A percentile compares a stretch with the other conserved stretches of the same genome.
Conservation (phyloP, 2,113 vertebrate species). For the Heterochromis multidens region DNA sequence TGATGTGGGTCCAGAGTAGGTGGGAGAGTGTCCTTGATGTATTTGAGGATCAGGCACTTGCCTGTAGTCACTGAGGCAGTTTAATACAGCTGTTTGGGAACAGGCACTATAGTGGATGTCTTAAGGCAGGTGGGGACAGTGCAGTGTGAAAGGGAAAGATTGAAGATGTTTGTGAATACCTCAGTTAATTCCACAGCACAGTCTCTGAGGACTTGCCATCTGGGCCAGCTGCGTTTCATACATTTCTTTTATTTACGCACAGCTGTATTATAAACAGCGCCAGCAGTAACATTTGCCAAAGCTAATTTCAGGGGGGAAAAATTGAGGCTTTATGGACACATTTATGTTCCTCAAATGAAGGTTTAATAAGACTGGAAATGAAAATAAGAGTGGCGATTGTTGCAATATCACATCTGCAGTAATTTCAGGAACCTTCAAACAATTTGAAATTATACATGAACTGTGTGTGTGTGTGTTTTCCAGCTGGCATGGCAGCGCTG, state of each 20-base stretch:
- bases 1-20: neutral
- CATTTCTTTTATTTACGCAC: neutral
- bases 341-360: neutral
- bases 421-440: neutral
- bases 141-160: neutral
- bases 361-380: neutral
- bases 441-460: neutral
- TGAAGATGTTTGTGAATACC: neutral
- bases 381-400: neutral
- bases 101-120: rapidly evolving
- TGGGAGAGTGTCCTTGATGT: neutral
- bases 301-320: too few species aligned
- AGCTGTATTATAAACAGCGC: neutral
- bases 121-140: neutral
- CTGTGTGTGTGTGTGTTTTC: neutral
- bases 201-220: neutral
- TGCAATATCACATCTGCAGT: neutral
- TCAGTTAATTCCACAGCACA: rapidly evolving
- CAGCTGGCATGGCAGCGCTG: constrained; percentile 75
- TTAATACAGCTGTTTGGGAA: neutral
- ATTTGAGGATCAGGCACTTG: neutral
- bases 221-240: neutral
- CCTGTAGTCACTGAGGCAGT: neutral
- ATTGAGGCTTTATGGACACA: neutral
- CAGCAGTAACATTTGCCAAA: neutral